Evolutionary conservation across 2,888 invertebrate genomes (phyloP), one percentile per base, ranked within the genome.

Genomic region (Diarsia brunnea): DNA sequence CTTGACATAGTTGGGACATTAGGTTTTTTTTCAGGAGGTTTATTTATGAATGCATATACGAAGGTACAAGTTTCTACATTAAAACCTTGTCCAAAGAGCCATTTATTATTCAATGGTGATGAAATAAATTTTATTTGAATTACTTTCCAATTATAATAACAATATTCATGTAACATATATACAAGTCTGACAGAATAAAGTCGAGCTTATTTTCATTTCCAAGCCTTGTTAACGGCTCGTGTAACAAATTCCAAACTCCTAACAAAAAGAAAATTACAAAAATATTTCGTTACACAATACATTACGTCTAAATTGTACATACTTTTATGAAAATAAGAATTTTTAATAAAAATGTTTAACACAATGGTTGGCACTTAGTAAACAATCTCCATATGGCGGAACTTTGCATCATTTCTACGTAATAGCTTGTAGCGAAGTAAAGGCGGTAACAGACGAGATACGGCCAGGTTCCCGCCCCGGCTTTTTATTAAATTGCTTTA

Each of bases 401-500:
- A 89, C 80, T 89, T 91, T 89, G 83, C 88, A 89, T 88, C 82
- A 87, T 89, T 87, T 82, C 83, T 65, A 73, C 81, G 83, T 88
- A 90, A 90, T 90, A 87, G 86, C 78, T 88, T 84, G 85, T 82
- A 79, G 79, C 78, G 73, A 79, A 78, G 78, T 79, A 75, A 80
- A 83, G 87, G 78, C 84, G 84, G 78, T 58, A 82, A 68, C 84
- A 81, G 79, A 82, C 79, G 78, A 84, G 89, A 84, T 77, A 73
- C 78, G 72, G 70, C 73, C 71, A 61, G 81, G 64, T 60, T 53
- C 78, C 81, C 90, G 89, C 88, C 76, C 78, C 73, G 87, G 91
- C 90, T 92, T 91, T 93, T 93, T 94, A 93, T 93, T 91, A 93
- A 94, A 94, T 94, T 92, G 93, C 92, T 90, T 88, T 87, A 86